These are phyloP conservation scores for Pocota personata DNA, from an alignment of 2,888 invertebrate genomes.

Conservation along the genomic window DNA sequence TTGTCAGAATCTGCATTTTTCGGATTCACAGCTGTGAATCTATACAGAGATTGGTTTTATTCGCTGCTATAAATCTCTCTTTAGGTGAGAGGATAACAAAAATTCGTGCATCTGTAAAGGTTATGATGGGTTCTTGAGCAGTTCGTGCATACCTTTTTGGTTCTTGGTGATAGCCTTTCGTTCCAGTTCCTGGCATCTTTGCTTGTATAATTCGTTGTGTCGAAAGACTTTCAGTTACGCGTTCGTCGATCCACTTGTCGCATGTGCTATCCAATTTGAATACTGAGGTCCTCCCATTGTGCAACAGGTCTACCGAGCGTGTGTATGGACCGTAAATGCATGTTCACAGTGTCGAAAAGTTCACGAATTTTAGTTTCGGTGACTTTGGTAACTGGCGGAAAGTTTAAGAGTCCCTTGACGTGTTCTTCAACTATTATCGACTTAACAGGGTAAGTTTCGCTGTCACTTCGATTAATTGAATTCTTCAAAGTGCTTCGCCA, in stretches of 20 bases:
- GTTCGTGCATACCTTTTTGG: not conserved
- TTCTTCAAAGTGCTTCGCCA: not conserved
- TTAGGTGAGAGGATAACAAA: not conserved
- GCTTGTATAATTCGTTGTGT: not conserved
- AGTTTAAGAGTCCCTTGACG: slow-evolving; percentile 1
- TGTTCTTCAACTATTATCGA: slow-evolving; percentile 28
- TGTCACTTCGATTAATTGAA: slow-evolving; percentile 5
- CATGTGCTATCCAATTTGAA: slow-evolving; percentile 3
- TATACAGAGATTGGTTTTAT: not conserved
- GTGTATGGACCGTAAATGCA: not conserved
- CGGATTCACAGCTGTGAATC: not conserved
- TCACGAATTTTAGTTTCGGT: slow-evolving; percentile 4
- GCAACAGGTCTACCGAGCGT: not conserved
- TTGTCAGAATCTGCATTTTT: not conserved
- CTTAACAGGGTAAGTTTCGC: not conserved
- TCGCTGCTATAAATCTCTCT: not conserved
- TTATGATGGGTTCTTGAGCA: not conserved
- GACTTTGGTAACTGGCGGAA: not conserved
- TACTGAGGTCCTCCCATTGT: slow-evolving; percentile 10
- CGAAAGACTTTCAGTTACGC: not conserved
- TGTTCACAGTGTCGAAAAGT: not conserved
- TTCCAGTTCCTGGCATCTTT: not conserved
- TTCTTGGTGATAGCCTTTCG: not conserved
- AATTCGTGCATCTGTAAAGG: not conserved
- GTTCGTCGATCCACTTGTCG: slow-evolving; percentile 25